Base-by-base conservation (phyloP, 2,797 vertebrate species). In the Eupleurogrammus muticus region DNA sequence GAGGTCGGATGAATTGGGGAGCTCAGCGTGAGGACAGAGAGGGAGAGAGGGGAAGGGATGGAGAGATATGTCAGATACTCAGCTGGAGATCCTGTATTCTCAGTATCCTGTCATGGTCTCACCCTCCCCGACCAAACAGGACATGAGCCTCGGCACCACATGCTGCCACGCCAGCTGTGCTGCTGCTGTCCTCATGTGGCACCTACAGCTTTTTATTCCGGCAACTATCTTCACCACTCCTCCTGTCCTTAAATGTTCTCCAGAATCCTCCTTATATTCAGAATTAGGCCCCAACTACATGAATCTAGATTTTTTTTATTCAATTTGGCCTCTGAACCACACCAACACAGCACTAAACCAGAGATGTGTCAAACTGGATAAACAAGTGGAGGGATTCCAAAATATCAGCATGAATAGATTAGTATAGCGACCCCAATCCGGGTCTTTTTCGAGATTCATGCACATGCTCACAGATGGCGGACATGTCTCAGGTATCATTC, bases 61-160 rank as follows among this genome's bases (percentile, higher is more conserved):
- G 48, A 77, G 66, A 65, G 63, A 36, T 51, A 24, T 62, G 60
- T 51, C 78, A 77, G 52, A 32, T 62, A 20, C 81, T 74, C 75
- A 60, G 80, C 71, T 69, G 70, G 70, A 70, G 19, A 24, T 67
- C 56, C 50, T 46, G 54, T 62, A 38, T 50, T 44, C 32, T 67
- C 60, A 73, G 64, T 51, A 35, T 63, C 70, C 71, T 75, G 80
- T 82, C 12, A 14, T 1, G 16, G 58, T 63, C 60, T 70, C 11
- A 8, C 55, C 56, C 69, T 53, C 69, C 57, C 54, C 64, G 61
- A 72, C 70, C 70, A 66, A 59, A 79, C 66, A 60, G 70, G 68
- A 81, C 55, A 17, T 17, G 52, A 61, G 35, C 46, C 61, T 58
- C 17, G 12, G 10, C 35, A 7, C 73, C 36, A 55, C 59, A 52